Evolutionary conservation across 2,797 vertebrate genomes (phyloP), one percentile per base, ranked within the genome.

Genomic region (Onychomys arenicola): DNA sequence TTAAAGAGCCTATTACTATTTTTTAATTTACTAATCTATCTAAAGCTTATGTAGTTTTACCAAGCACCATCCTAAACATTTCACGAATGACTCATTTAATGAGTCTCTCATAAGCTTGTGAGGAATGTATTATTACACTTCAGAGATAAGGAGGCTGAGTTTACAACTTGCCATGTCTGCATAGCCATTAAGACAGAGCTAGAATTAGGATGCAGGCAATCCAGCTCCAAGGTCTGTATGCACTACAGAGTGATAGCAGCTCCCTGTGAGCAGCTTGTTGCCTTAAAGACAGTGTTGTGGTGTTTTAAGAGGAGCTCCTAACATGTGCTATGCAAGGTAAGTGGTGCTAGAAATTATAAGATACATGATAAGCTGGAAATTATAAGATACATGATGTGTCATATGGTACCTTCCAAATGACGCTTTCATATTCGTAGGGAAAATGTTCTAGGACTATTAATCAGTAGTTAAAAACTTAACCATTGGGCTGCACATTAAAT

Each of bases 11-110:
- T 25, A 77, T 11, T 57, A 55, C 43, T 76, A 87, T 76, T 93
- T 96, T 91, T 95, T 34, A 90, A 93, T 46, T 95, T 86, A 93
- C 7, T 92, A 61, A 87, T 76, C 82, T 85, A 77, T 43, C 34
- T 46, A 94, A 29, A 52, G 52, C 11, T 63, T 65, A 80, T 40
- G 34, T 40, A 89, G 55, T 55, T 52, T 27, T 57, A 27, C 69
- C 63, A 80, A 69, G 5, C 21, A 91, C 5, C 40, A 63, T 67
- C 27, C 67, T 88, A 94, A 91, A 67, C 17, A 94, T 73, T 59
- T 88, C 40, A 88, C 29, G 91, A 78, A 82, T 84, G 91, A 85
- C 2, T 89, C 12, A 83, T n/a, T 83, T 82, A 89, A 89, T 92
- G 83, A 90, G n/a, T 67, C 71, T 23, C 32, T 82, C 78, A 59